Percentiles rank a stretch among this genome's conserved stretches.
Evolutionary conservation across 1,140 invertebrate species (phyloP).

Genomic region (Drosophila nannoptera): DNA sequence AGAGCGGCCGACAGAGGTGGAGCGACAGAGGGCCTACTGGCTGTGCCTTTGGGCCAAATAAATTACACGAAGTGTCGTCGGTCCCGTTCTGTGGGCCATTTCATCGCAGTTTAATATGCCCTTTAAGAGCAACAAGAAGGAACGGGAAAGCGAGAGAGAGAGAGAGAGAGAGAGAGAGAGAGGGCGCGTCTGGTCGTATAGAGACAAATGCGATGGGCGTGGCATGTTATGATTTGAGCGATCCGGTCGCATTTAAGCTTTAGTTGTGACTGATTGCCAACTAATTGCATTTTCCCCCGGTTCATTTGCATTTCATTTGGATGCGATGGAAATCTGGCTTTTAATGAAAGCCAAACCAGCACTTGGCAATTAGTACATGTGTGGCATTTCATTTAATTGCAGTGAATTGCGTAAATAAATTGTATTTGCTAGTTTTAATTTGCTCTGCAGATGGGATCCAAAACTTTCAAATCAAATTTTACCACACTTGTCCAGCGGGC

Average conservation of each 20-base stretch:
- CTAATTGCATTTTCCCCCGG: slow-evolving; percentile 53
- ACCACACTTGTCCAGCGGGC: neutral
- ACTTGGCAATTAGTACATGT: slow-evolving; percentile 24
- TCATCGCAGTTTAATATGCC: slow-evolving; percentile 67
- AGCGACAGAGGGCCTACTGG: slow-evolving; percentile 8
- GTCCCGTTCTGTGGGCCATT: slow-evolving; percentile 70
- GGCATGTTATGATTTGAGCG: neutral
- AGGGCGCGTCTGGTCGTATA: neutral
- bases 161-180: neutral
- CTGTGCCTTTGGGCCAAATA: slow-evolving; percentile 71
- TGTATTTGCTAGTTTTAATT: slow-evolving; percentile 65
- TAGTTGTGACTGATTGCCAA: slow-evolving; percentile 16
- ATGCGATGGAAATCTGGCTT: slow-evolving; percentile 33
- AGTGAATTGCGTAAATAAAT: slow-evolving; percentile 70
- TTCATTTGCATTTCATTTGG: slow-evolving; percentile 49
- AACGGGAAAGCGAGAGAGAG: neutral
- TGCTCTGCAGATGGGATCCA: slow-evolving; percentile 17
- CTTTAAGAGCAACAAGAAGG: slow-evolving; percentile 26
- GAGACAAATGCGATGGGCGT: slow-evolving; percentile 2
- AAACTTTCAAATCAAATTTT: slow-evolving; percentile 70
- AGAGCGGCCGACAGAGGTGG: neutral
- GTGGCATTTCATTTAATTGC: slow-evolving; percentile 65
- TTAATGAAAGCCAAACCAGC: slow-evolving; percentile 64
- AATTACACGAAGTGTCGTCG: slow-evolving; percentile 71
- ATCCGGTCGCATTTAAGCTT: neutral